A percentile compares a stretch with the other conserved stretches of the same genome.
Evolutionary conservation across 2,888 invertebrate genomes (phyloP).

Genomic region (Prosapia bicincta): DNA sequence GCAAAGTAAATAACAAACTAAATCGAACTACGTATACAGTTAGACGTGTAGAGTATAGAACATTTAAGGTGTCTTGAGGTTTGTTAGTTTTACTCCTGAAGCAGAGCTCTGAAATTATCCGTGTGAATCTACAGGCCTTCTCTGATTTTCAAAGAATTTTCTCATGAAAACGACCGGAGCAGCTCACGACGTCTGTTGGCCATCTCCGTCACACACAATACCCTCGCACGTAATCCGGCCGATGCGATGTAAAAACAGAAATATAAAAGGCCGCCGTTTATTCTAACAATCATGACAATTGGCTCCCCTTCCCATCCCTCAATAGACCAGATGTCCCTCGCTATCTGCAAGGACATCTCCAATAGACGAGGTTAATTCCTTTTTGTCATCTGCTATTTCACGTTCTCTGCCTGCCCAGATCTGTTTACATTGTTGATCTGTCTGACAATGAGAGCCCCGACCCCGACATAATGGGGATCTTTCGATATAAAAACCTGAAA

Average conservation of each 20-base stretch:
- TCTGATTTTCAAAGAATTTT: no score
- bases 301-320: background rate
- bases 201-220: background rate
- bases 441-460: no score
- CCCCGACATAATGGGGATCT: background rate
- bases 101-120: no score
- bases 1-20: no score
- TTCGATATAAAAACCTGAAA: no score
- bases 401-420: background rate
- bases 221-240: background rate
- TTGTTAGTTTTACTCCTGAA: no score
- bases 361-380: background rate
- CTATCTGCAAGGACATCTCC: background rate
- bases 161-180: no score
- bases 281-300: background rate
- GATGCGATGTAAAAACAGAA: background rate
- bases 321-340: background rate
- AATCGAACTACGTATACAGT: no score
- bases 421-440: background rate
- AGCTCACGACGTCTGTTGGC: no score
- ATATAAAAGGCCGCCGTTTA: background rate
- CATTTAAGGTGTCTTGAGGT: no score
- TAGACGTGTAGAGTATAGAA: no score
- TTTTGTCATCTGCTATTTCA: background rate
- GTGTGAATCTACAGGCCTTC: no score